A percentile compares a stretch with the other conserved stretches of the same genome.
These are phyloP conservation scores for Pseudomugil tenellus DNA, from an alignment of 2,797 vertebrate genomes.

Conservation along the genomic window DNA sequence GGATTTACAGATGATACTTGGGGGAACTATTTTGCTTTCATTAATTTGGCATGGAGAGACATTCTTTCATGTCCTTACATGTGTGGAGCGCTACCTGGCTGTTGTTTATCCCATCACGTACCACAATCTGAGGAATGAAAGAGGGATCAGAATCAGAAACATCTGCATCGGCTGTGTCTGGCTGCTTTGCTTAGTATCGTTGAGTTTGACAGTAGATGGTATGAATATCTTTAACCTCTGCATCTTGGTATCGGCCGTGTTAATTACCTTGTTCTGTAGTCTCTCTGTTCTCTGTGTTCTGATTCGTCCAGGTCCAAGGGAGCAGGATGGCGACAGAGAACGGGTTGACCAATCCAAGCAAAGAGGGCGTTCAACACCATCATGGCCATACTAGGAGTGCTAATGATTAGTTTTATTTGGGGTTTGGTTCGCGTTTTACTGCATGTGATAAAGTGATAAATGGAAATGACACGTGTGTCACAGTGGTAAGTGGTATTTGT, in stretches of 20 bases:
- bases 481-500: no score
- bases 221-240: no score
- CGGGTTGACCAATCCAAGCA: slow-evolving; percentile 20
- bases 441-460: no score
- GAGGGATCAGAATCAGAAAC: slow-evolving; percentile 12
- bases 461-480: no score
- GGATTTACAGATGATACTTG: neutral
- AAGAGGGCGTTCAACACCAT: neutral
- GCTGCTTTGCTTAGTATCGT: neutral
- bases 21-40: neutral
- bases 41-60: slow-evolving; percentile 1
- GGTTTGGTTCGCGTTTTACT: no score
- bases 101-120: slow-evolving; percentile 21
- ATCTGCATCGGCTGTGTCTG: slow-evolving; percentile 5
- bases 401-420: no score
- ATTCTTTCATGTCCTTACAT: slow-evolving; percentile 12
- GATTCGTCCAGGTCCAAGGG: slow-evolving; percentile 34
- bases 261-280: slow-evolving; percentile 28
- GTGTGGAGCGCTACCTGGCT: slow-evolving; percentile 27
- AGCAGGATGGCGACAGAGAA: slow-evolving; percentile 9
- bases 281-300: slow-evolving; percentile 29
- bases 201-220: no score
- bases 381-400: no score
- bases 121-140: slow-evolving; percentile 3
- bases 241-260: neutral